Base-by-base conservation (phyloP, 2,888 invertebrate genomes). In the Antheraea yamamai region DNA sequence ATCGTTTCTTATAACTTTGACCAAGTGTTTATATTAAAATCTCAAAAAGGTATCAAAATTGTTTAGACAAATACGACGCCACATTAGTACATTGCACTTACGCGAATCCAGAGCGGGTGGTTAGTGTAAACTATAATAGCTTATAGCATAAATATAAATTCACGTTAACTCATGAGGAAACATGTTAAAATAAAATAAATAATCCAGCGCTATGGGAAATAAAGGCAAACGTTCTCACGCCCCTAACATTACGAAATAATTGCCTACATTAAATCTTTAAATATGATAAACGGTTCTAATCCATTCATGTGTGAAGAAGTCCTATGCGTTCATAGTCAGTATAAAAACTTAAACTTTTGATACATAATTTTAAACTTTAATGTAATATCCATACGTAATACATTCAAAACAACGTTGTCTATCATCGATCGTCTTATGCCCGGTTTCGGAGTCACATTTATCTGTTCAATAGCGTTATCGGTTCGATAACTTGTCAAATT, bases 251-350 rank as follows among this genome's bases (percentile, higher is more conserved):
- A 88, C 84, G 85, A 88, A 91, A 90, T 91, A 91, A 92, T 92
- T 90, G 89, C 87, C 83, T 84, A 83, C 78, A 73, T 86, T 86
- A 88, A 86, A 87, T 84, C 87, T 91, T 86, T 90, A 91, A 93
- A 92, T 89, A 91, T 92, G 92, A 94, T 88, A 92, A 93, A 94
- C 91, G 89, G 88, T 87, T 83, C 71, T 85, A 91, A 93, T 92
- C 92, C 89, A 88, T 86, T 94, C 92, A 92, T 87, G 88, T 88
- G 90, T 92, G 87, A 91, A 92, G 89, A 87, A 66, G 4, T 66
- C 87, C 87, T 90, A 90, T 91, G 92, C 85, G 58, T 75, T 75
- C 26, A 14, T 58, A 61, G 61, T 75, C 12, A 20, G 20, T 70
- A n/a, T 39, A 70, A 70, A 39, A 39, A 66, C 16, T 61, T 61